Percentiles rank a stretch among this genome's conserved stretches.
Evolutionary conservation across 2,113 vertebrate genomes (phyloP).

Genomic region (Lampris incognitus): DNA sequence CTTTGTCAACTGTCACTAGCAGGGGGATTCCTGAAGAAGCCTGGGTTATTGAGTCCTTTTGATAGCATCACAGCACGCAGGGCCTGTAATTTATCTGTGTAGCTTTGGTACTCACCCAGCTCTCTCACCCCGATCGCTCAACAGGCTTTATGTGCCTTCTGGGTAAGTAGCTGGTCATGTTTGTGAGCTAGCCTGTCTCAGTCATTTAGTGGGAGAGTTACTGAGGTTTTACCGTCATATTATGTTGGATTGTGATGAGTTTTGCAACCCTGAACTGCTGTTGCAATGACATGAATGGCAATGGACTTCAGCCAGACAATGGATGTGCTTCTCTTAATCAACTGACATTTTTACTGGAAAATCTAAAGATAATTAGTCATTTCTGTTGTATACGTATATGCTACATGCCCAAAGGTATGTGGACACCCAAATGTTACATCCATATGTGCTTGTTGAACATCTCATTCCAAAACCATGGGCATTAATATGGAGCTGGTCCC

Average conservation of each 20-base stretch:
- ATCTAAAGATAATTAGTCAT: too few relatives aligned
- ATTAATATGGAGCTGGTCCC: too few relatives aligned
- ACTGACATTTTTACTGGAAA: too few relatives aligned
- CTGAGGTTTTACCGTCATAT: neutral
- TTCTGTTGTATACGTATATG: too few relatives aligned
- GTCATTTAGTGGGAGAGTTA: neutral
- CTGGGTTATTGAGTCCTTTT: slow-evolving; percentile 65
- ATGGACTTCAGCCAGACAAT: neutral
- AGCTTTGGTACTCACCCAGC: slow-evolving; percentile 25
- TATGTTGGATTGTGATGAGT: neutral
- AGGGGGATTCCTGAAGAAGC: slow-evolving; percentile 57
- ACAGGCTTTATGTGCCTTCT: slow-evolving; percentile 1
- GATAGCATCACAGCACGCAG: slow-evolving; percentile 67
- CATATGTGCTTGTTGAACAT: too few relatives aligned
- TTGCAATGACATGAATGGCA: too few relatives aligned
- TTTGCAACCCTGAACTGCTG: neutral
- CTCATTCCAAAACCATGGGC: too few relatives aligned
- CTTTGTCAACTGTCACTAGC: slow-evolving; percentile 69
- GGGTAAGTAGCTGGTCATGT: slow-evolving; percentile 31
- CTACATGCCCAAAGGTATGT: too few relatives aligned
- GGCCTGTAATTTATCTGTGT: slow-evolving; percentile 58
- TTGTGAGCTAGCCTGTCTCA: neutral
- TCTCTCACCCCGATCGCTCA: slow-evolving; percentile 18
- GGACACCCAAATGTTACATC: too few relatives aligned
- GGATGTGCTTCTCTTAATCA: neutral